Percentiles rank a stretch among this genome's conserved stretches.
These are phyloP conservation scores for Deroptyus accipitrinus DNA, from an alignment of 2,113 vertebrate genomes.

Conservation along the genomic window DNA sequence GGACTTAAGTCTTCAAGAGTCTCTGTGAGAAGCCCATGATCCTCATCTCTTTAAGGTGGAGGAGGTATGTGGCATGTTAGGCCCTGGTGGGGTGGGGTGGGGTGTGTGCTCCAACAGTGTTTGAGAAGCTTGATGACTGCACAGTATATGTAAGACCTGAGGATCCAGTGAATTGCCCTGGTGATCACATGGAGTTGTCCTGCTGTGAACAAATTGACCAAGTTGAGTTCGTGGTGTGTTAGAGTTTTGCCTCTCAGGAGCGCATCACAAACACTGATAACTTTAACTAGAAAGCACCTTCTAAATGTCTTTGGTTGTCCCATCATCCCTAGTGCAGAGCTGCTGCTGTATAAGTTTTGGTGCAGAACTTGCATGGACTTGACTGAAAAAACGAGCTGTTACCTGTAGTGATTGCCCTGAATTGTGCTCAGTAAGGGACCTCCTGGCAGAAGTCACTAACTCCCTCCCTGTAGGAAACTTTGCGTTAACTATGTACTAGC, in stretches of 20 bases:
- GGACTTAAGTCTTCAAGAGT: background rate
- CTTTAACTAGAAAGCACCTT: background rate
- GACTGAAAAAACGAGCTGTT: rapidly evolving
- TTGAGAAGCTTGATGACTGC: background rate
- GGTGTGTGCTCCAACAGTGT: background rate
- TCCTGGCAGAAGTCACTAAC: background rate
- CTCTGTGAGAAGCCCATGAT: background rate
- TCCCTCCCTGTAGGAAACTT: background rate
- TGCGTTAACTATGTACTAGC: background rate
- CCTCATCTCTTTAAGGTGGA: background rate
- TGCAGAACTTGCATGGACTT: background rate
- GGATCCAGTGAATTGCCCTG: background rate
- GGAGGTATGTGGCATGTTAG: background rate
- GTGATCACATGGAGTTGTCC: background rate
- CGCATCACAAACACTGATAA: background rate
- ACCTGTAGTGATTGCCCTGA: background rate
- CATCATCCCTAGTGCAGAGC: background rate
- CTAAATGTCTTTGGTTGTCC: background rate
- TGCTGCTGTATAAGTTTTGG: background rate
- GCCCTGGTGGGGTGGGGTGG: background rate
- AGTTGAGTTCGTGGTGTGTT: background rate
- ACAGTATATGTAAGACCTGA: rapidly evolving
- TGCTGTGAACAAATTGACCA: background rate
- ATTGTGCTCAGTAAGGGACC: background rate
- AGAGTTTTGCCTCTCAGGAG: background rate